Conservation (phyloP, 2,888 invertebrate species). For the Tetranychus truncatus region DNA sequence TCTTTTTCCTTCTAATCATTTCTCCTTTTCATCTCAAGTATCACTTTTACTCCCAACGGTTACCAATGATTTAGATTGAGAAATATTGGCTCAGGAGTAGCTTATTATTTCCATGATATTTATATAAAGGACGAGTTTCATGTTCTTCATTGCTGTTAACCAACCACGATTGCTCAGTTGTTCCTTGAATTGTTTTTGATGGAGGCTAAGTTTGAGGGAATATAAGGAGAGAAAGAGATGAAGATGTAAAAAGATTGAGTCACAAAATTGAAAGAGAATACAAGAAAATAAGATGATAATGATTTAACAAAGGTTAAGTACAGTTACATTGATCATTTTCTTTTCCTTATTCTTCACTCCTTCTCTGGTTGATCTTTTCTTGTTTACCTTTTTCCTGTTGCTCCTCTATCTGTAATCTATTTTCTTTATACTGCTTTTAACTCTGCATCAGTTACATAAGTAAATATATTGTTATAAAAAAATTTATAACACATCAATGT, state of each 20-base stretch:
- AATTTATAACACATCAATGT: too few relatives aligned
- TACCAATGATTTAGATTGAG: not conserved
- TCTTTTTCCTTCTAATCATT: not conserved
- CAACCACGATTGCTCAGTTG: not conserved
- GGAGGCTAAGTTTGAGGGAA: not conserved
- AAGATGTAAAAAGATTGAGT: not conserved
- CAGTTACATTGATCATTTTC: not conserved
- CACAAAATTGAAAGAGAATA: not conserved
- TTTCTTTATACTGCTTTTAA: too few relatives aligned
- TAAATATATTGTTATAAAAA: too few relatives aligned
- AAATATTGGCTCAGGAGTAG: not conserved
- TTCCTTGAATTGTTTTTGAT: not conserved
- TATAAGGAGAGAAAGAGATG: not conserved
- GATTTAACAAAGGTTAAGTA: not conserved
- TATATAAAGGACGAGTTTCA: not conserved
- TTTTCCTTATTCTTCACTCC: not conserved
- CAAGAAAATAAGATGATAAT: not conserved
- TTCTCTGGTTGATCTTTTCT: too few relatives aligned
- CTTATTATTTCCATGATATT: constrained; percentile 1
- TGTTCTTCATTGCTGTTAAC: not conserved
- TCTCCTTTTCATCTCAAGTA: not conserved
- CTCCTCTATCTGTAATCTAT: too few relatives aligned
- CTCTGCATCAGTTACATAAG: too few relatives aligned
- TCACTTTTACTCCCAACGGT: not conserved
- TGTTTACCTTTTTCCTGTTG: too few relatives aligned